These are phyloP conservation scores for Pseudobourletiella spinata DNA, from an alignment of 1,140 invertebrate species.

Conservation along the genomic window DNA sequence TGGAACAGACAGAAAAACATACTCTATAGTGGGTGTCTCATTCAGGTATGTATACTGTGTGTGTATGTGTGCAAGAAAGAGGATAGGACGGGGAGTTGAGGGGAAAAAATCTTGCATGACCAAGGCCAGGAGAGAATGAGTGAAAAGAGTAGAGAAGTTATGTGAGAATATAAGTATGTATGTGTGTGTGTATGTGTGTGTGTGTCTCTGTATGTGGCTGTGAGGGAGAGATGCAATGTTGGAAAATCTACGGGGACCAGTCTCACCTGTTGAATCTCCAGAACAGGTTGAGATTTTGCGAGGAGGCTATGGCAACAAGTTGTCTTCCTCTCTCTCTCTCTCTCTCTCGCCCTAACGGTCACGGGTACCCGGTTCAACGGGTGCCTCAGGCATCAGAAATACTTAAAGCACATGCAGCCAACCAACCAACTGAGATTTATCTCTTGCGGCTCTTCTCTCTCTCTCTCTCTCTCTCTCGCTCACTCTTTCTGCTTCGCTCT, in stretches of 20 bases:
- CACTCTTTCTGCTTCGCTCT: no score
- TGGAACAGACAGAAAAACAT: conserved; percentile 10
- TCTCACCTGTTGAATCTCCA: conserved; percentile 20
- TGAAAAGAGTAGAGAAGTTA: background rate
- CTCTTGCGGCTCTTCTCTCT: background rate
- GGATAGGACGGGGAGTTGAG: conserved; percentile 10
- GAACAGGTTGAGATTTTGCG: conserved; percentile 21
- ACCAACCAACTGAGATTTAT: conserved; percentile 2
- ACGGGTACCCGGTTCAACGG: conserved; percentile 36
- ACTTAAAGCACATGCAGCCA: conserved; percentile 12
- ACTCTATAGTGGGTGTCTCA: conserved; percentile 21
- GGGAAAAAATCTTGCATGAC: conserved; percentile 24
- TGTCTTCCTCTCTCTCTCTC: background rate
- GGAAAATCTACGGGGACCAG: conserved; percentile 13
- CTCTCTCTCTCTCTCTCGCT: conserved; percentile 5
- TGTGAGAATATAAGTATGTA: no score
- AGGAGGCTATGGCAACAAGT: conserved; percentile 17
- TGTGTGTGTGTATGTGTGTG: no score
- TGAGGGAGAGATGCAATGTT: conserved; percentile 16
- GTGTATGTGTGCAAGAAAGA: background rate
- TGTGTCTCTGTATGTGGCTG: no score
- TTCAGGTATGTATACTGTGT: no score
- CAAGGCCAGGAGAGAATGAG: conserved; percentile 17
- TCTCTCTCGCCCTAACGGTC: conserved; percentile 33
- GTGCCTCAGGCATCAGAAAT: conserved; percentile 22